These are phyloP conservation scores for Schrankia costaestrigalis DNA, from an alignment of 2,888 invertebrate genomes.

Conservation along the genomic window DNA sequence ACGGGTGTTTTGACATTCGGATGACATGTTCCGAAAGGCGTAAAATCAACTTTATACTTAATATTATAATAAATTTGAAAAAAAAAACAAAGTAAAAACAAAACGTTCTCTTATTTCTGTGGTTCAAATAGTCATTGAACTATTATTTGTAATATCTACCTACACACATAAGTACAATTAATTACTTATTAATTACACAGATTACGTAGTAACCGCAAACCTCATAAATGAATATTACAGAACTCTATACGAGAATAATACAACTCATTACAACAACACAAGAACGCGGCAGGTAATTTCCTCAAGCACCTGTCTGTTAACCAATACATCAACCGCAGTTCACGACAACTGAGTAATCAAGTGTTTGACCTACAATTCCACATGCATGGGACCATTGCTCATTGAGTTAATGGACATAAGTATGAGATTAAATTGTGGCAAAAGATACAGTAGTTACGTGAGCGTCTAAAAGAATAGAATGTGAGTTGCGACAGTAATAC, in stretches of 20 bases:
- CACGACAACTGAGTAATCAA: constrained; percentile 28
- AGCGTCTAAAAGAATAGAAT: constrained; percentile 60
- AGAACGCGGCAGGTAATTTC: constrained; percentile 17
- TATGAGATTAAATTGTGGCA: constrained; percentile 34
- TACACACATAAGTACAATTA: too few species aligned
- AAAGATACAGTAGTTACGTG: constrained; percentile 59
- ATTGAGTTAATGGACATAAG: constrained; percentile 38
- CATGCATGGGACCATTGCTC: constrained; percentile 45
- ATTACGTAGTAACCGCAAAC: too few species aligned
- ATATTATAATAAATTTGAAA: too few species aligned
- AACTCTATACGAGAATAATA: constrained; percentile 1
- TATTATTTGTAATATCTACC: too few species aligned
- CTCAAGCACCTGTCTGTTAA: constrained; percentile 25
- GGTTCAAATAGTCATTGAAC: too few species aligned
- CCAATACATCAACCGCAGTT: constrained; percentile 24
- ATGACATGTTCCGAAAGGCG: too few species aligned
- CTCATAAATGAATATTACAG: not conserved
- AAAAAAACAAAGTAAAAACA: too few species aligned
- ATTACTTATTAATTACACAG: too few species aligned
- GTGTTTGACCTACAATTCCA: constrained; percentile 56
- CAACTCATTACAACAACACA: constrained; percentile 7
- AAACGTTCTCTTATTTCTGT: too few species aligned
- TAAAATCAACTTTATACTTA: too few species aligned
- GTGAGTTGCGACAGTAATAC: constrained; percentile 61
- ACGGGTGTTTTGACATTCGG: too few species aligned